phyloP scores from a whole-genome alignment of 2,113 vertebrate species.

The Rhombomys opimus region DNA sequence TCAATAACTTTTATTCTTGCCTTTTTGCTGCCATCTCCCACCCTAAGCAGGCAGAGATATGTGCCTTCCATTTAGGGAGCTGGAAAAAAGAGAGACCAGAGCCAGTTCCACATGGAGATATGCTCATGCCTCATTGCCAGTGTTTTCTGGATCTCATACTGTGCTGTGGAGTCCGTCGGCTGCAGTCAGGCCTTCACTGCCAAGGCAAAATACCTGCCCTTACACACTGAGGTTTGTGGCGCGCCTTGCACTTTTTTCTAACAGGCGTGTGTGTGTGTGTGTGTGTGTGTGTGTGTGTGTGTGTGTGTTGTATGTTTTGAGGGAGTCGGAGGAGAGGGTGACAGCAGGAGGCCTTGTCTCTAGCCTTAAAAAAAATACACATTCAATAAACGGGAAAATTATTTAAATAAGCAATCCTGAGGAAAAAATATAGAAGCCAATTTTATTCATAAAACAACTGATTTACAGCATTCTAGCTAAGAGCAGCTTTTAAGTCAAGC shows the following conservation, averaged over 20 bases:
- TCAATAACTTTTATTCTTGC: background rate
- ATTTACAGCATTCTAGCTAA: slow-evolving; percentile 77
- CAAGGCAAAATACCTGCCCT: background rate
- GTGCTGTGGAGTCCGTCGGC: background rate
- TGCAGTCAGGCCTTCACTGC: background rate
- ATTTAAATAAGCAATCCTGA: slow-evolving; percentile 82
- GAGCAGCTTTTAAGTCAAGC: slow-evolving; percentile 78
- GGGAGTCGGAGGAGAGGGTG: background rate
- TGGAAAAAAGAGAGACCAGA: background rate
- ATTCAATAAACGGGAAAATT: slow-evolving; percentile 78
- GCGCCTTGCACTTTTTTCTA: slow-evolving; percentile 55
- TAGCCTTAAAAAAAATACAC: slow-evolving; percentile 31
- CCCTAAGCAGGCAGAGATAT: too few species aligned
- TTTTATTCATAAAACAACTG: slow-evolving; percentile 77
- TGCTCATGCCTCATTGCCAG: background rate
- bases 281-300: background rate
- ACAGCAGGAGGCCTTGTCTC: slow-evolving; percentile 10
- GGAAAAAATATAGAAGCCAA: slow-evolving; percentile 80
- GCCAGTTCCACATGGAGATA: background rate
- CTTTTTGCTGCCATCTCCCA: background rate
- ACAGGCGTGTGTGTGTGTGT: background rate
- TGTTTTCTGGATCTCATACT: background rate
- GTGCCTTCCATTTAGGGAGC: background rate
- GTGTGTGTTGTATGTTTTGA: background rate
- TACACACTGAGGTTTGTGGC: slow-evolving; percentile 9